Evolutionary conservation across 2,888 invertebrate species (phyloP), one percentile per base, ranked within the genome.

Genomic region (Eudasyphora cyanicolor): DNA sequence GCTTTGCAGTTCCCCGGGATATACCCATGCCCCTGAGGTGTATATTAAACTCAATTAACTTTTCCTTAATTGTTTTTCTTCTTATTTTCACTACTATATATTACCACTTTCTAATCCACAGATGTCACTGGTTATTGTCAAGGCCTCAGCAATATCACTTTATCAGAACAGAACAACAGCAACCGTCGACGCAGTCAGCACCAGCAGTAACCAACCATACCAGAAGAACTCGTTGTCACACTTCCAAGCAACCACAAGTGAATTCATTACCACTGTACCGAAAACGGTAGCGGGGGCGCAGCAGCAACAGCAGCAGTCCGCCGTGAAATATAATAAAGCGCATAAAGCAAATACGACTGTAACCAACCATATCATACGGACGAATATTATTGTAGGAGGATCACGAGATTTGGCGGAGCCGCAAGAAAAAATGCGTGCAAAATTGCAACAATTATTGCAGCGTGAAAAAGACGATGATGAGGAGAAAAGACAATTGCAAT

Each of bases 81-180:
- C 10, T n/a, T 45, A n/a, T 45, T 45, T 45, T 45, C 38, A 12
- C 12, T 38, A n/a, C n/a, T 21, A 51, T 51, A 57, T 42, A 75
- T 8, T 71, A 82, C 83, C 83, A 51, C 69, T 70, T 69, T 79
- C n/a, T 67, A 35, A 42, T 54, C 69, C 54, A 1, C 86, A 91
- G 91, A 90, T 91, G 88, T 89, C 90, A 87, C 86, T 91, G 87
- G 89, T 91, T 89, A 88, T 91, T 87, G 89, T 90, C 86, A 89
- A 89, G 88, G 88, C 89, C 86, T 90, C 90, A 85, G 89, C 91
- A 38, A 86, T 90, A 87, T 86, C 91, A 84, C 84, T 88, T 75
- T 87, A 89, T 80, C 89, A 90, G 76, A 89, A 89, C 60, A 87
- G 84, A 78, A 88, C 86, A 32, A 49, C n/a, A 73, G 70, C 76